Percentiles rank a stretch among this genome's conserved stretches.
Evolutionary conservation across 2,113 vertebrate species (phyloP).

Genomic region (Odobenus rosmarus): DNA sequence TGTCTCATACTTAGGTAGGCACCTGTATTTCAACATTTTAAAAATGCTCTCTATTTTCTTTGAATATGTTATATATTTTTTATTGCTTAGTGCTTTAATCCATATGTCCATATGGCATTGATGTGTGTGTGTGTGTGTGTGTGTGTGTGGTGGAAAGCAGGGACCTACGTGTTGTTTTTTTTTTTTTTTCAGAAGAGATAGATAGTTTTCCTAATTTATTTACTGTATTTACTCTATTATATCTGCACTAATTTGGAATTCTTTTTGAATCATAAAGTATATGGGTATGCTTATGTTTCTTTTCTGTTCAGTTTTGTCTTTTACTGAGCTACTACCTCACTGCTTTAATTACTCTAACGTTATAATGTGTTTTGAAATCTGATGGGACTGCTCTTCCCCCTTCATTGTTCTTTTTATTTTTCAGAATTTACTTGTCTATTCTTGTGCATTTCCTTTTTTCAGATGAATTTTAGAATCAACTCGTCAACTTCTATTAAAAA

Average conservation of each 20-base stretch:
- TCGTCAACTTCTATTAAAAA: not conserved
- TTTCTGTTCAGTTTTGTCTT: not conserved
- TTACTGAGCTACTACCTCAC: not conserved
- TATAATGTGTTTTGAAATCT: slow-evolving; percentile 1
- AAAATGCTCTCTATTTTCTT: slow-evolving; percentile 23
- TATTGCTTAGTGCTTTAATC: not conserved
- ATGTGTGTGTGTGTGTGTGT: not conserved
- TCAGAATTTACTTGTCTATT: not conserved
- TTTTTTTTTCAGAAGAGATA: slow-evolving; percentile 29
- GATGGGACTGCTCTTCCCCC: not conserved
- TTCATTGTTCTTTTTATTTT: not conserved
- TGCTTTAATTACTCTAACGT: slow-evolving; percentile 28
- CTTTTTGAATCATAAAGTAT: not conserved
- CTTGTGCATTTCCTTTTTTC: slow-evolving; percentile 29
- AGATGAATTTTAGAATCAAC: slow-evolving; percentile 42
- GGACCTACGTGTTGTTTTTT: not conserved
- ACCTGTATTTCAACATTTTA: not conserved
- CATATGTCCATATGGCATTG: not conserved
- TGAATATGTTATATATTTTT: not conserved
- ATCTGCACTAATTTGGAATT: not conserved
- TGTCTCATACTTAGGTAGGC: not conserved
- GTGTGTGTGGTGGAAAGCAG: not conserved
- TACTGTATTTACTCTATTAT: not conserved
- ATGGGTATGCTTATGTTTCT: not conserved
- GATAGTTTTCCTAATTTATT: not conserved